A percentile compares a stretch with the other conserved stretches of the same genome.
Conservation (phyloP, 2,888 invertebrate genomes). For the Eurois occulta region DNA sequence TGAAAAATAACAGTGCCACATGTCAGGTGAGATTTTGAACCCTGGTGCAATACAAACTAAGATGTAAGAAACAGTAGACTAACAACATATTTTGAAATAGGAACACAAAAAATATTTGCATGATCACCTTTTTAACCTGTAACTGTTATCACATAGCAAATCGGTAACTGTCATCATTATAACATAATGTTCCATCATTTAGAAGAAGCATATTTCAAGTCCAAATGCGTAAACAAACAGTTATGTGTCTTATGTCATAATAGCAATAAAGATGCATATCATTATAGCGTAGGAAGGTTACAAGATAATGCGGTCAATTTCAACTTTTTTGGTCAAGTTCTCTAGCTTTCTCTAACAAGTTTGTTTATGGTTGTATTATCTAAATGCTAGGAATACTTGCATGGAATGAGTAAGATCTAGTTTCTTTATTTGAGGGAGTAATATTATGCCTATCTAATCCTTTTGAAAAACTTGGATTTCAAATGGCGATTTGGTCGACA, state of each 20-base stretch:
- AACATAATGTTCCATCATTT: slow-evolving; percentile 24
- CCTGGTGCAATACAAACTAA: slow-evolving; percentile 16
- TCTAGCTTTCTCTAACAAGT: slow-evolving; percentile 50
- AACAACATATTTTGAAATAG: slow-evolving; percentile 34
- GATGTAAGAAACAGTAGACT: background rate
- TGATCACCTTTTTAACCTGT: slow-evolving; percentile 27
- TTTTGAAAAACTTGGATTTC: too few relatives aligned
- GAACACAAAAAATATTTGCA: slow-evolving; percentile 7
- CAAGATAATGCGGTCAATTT: slow-evolving; percentile 66
- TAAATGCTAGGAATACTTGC: background rate
- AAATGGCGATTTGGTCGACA: too few relatives aligned
- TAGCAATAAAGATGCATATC: slow-evolving; percentile 61
- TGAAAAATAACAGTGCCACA: background rate
- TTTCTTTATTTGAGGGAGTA: too few relatives aligned
- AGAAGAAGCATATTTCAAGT: slow-evolving; percentile 38
- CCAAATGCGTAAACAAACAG: slow-evolving; percentile 26
- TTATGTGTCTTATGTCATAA: slow-evolving; percentile 62
- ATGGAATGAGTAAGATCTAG: background rate
- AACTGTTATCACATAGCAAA: slow-evolving; percentile 27
- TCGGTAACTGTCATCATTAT: slow-evolving; percentile 32
- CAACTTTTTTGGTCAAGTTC: slow-evolving; percentile 62
- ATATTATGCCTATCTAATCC: too few relatives aligned
- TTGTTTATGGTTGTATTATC: slow-evolving; percentile 13
- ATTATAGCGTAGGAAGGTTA: slow-evolving; percentile 61
- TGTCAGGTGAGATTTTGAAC: slow-evolving; percentile 31